A percentile compares a stretch with the other conserved stretches of the same genome.
These are phyloP conservation scores for Tinea pellionella DNA, from an alignment of 2,888 invertebrate genomes.

Conservation along the genomic window DNA sequence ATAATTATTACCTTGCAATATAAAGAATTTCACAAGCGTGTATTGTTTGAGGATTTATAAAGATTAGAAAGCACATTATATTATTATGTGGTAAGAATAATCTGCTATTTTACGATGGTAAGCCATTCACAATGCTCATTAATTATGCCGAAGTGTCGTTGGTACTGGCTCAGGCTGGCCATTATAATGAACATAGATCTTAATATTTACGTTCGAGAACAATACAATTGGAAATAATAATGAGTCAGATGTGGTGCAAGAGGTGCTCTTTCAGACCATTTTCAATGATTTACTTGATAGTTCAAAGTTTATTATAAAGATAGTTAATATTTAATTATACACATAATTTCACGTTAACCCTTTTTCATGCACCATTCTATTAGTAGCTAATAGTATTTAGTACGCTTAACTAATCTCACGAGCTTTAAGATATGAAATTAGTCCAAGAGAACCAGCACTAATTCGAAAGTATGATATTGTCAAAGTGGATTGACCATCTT, in stretches of 20 bases:
- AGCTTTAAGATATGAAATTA: neutral
- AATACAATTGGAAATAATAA: slow-evolving; percentile 59
- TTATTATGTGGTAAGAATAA: neutral
- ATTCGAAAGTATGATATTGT: neutral
- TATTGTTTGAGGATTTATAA: too few species aligned
- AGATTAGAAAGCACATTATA: too few species aligned
- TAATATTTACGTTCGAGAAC: slow-evolving; percentile 46
- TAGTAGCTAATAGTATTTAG: neutral
- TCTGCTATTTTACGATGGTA: slow-evolving; percentile 5
- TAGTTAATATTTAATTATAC: neutral
- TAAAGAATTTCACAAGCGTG: too few species aligned
- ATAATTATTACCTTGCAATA: too few species aligned
- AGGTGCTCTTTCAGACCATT: slow-evolving; percentile 17
- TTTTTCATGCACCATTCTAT: neutral
- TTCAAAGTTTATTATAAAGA: slow-evolving; percentile 6
- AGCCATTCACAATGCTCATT: slow-evolving; percentile 28
- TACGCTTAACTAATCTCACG: too few species aligned
- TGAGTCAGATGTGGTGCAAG: slow-evolving; percentile 41
- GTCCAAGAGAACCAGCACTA: neutral
- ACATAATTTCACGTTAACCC: neutral
- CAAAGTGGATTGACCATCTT: slow-evolving; percentile 11
- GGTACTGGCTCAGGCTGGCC: slow-evolving; percentile 31
- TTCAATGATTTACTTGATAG: slow-evolving; percentile 13
- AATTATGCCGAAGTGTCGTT: slow-evolving; percentile 46
- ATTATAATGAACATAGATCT: slow-evolving; percentile 41